phyloP scores from a whole-genome alignment of 2,888 invertebrate genomes.

The Hypomecis atomaria region DNA sequence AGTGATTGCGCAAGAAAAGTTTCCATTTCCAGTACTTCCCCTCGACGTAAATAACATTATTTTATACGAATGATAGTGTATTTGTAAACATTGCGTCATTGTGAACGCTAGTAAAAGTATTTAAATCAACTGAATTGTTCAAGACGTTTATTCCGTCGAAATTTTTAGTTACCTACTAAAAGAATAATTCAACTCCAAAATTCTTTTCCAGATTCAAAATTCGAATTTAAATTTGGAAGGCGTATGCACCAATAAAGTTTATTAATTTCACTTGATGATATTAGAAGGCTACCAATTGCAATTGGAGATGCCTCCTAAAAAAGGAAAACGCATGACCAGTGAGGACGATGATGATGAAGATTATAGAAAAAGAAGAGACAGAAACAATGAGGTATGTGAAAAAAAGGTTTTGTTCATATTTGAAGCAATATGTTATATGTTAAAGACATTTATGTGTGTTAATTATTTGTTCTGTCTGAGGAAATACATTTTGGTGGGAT shows the following conservation, averaged over 20 bases:
- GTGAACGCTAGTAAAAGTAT: constrained; percentile 17
- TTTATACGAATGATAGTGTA: constrained; percentile 13
- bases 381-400: constrained; percentile 89
- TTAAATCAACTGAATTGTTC: constrained; percentile 2
- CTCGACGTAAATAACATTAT: not conserved
- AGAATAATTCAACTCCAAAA: not conserved
- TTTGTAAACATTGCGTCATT: constrained; percentile 48
- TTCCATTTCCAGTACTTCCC: not conserved
- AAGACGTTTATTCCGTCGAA: not conserved
- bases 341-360: constrained; percentile 89
- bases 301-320: constrained; percentile 72
- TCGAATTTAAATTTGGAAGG: constrained; percentile 34
- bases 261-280: constrained; percentile 68
- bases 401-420: not conserved
- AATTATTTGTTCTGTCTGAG: not conserved
- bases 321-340: constrained; percentile 75
- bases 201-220: not conserved
- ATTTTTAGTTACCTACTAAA: not conserved
- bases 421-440: too few species aligned
- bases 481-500: not conserved
- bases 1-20: constrained; percentile 1
- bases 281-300: constrained; percentile 60
- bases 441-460: too few species aligned
- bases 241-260: constrained; percentile 37
- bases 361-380: constrained; percentile 89